Base-by-base conservation (phyloP, 1,140 invertebrate species). In the Wasmannia auropunctata region DNA sequence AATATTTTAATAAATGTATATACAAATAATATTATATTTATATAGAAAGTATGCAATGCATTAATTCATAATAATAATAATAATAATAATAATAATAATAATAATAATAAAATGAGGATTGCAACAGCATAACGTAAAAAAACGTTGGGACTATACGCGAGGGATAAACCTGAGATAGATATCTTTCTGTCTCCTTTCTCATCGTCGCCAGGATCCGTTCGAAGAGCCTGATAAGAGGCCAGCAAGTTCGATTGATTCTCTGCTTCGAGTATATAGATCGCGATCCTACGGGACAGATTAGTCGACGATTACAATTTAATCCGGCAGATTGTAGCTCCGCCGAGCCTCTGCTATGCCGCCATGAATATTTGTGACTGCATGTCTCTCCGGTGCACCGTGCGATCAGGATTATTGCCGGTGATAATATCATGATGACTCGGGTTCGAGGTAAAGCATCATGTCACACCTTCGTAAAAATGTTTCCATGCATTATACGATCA, bases 161-260 rank as follows among this genome's bases (percentile, higher is more conserved):
- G 7, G 69, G 16, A 80, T 40, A 69, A 69, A 22, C 31, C 4
- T 11, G 10, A 49, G 16, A 43, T n/a, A 37, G 11, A 46, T 4
- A n/a, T 28, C 22, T 46, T 16, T 22, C 22, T n/a, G 43, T 40
- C 37, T 6, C 31, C 37, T 37, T 19, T 56, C 54, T 58, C 25
- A 65, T 75, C 28, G 7, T 31, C 22, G n/a, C 11, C n/a, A 14
- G 8, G 3, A 2, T 65, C 7, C 28, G 14, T 10, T 79, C 28
- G 43, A 79, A 70, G 37, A 31, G 51, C 49, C 56, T 80, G 88
- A 92, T 90, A 92, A 92, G 67, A 43, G 83, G 65, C 51, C 79
- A 77, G 40, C 40, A 65, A 22, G 81, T 76, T 86, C 87, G 90
- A 93, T 92, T 92, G 92, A 93, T 93, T 92, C 88, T 77, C 87